Conservation (phyloP, 2,797 vertebrate species). For the Tenualosa thibaudeaui region DNA sequence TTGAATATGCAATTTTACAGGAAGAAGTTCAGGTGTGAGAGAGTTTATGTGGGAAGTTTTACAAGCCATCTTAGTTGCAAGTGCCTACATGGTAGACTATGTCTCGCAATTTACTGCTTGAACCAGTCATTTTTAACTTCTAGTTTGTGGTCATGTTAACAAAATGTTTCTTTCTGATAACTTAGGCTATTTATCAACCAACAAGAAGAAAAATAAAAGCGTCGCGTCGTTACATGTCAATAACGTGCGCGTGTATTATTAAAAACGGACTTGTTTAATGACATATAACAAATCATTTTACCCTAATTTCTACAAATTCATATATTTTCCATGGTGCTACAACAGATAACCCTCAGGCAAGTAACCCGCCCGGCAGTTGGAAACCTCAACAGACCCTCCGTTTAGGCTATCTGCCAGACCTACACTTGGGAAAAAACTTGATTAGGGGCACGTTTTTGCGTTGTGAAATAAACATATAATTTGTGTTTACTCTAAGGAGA, state of each 20-base stretch:
- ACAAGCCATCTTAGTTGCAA: background rate
- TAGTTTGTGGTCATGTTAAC: too few relatives aligned
- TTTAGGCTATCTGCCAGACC: background rate
- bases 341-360: background rate
- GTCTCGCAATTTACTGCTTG: too few relatives aligned
- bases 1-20: background rate
- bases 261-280: too few relatives aligned
- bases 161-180: too few relatives aligned
- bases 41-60: background rate
- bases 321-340: background rate
- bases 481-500: background rate
- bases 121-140: too few relatives aligned
- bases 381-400: background rate
- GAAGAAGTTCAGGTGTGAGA: constrained; percentile 1
- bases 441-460: background rate
- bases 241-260: too few relatives aligned
- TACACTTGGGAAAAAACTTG: background rate
- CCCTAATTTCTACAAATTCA: too few relatives aligned
- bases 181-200: too few relatives aligned
- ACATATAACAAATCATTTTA: too few relatives aligned
- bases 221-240: too few relatives aligned
- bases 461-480: constrained; percentile 10
- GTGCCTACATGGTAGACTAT: background rate
- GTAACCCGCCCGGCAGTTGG: background rate
- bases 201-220: too few relatives aligned